phyloP scores from a whole-genome alignment of 2,113 vertebrate species.

The Thunnus thynnus region DNA sequence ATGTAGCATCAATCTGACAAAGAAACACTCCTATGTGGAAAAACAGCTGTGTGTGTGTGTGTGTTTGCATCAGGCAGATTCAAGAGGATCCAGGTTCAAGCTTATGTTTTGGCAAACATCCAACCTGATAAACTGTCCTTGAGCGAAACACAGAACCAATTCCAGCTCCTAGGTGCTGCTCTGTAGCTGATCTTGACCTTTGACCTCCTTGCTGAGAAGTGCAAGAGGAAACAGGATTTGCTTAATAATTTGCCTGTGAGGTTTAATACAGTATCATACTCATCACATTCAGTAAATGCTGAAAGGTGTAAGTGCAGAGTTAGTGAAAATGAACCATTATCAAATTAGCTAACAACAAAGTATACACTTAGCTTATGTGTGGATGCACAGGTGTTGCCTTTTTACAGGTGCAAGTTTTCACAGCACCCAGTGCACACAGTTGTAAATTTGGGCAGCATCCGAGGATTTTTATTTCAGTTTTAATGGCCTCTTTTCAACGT shows the following conservation, averaged over 20 bases:
- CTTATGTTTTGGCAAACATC: constrained; percentile 38
- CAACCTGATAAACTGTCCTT: constrained; percentile 25
- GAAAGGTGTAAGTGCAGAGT: constrained; percentile 6
- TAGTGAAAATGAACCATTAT: not conserved
- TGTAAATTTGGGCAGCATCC: constrained; percentile 27
- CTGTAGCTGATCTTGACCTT: constrained; percentile 22
- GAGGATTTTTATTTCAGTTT: constrained; percentile 28
- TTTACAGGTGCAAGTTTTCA: constrained; percentile 34
- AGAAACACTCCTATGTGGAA: not conserved
- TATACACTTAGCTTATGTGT: not conserved
- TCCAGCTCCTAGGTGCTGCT: constrained; percentile 19
- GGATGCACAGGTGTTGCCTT: constrained; percentile 25
- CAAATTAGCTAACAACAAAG: constrained; percentile 24
- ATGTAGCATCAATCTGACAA: not conserved
- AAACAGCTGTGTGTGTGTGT: not conserved
- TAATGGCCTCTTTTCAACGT: constrained; percentile 13
- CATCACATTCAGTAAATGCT: not conserved
- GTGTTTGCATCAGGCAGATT: constrained; percentile 2
- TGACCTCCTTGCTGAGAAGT: constrained; percentile 28
- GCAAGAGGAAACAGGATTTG: constrained; percentile 22
- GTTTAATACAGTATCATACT: constrained; percentile 15
- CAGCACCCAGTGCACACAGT: not conserved
- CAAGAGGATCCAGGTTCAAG: constrained; percentile 22
- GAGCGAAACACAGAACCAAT: not conserved
- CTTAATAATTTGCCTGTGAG: constrained; percentile 8